Conservation (phyloP, 2,888 invertebrate genomes). For the Nomada fucata region DNA sequence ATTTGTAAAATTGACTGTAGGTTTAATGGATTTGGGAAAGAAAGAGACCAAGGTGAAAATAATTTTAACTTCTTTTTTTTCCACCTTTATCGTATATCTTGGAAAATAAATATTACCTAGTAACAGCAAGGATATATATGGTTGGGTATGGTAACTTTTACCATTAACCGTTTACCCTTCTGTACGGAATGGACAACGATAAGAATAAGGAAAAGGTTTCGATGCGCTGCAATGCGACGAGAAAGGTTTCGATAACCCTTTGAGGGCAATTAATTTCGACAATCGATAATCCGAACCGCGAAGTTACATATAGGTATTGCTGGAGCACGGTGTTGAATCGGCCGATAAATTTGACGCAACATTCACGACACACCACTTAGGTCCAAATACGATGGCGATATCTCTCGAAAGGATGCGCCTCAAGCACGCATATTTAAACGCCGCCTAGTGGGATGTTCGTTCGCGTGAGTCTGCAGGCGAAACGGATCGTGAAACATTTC, state of each 20-base stretch:
- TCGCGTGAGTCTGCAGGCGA: constrained; percentile 2
- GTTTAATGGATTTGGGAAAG: background rate
- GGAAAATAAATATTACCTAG: too few relatives aligned
- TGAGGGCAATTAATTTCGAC: constrained; percentile 70
- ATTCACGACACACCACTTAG: constrained; percentile 78
- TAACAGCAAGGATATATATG: too few relatives aligned
- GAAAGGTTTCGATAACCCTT: constrained; percentile 22
- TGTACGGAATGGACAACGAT: background rate
- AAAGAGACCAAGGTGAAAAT: too few relatives aligned
- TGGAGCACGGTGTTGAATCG: constrained; percentile 59
- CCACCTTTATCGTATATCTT: too few relatives aligned
- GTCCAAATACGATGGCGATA: constrained; percentile 58
- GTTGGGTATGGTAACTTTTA: too few relatives aligned
- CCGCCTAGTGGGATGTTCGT: background rate
- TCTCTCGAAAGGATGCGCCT: constrained; percentile 26
- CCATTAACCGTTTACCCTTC: too few relatives aligned
- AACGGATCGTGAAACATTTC: constrained; percentile 36
- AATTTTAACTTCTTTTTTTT: too few relatives aligned
- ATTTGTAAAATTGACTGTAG: background rate
- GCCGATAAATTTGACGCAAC: constrained; percentile 76
- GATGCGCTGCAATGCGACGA: background rate
- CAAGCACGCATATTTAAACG: constrained; percentile 30
- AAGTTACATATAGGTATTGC: constrained; percentile 65
- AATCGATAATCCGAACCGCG: constrained; percentile 52
- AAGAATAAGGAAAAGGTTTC: background rate